These are phyloP conservation scores for Drosophila formosana DNA, from an alignment of 2,888 invertebrate genomes.

Conservation along the genomic window DNA sequence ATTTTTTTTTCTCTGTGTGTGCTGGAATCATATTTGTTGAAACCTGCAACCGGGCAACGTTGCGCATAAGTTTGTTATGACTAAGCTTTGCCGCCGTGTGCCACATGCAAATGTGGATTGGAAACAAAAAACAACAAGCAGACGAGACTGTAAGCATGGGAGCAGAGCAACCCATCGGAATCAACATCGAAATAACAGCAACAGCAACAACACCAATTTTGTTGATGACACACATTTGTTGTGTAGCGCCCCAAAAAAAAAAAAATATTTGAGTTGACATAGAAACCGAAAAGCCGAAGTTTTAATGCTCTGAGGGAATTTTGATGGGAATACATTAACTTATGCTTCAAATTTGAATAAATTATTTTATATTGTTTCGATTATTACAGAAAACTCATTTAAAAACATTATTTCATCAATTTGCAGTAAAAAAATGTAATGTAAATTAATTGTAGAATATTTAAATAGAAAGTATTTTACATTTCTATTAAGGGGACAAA, in stretches of 20 bases:
- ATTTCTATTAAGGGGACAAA: too few species aligned
- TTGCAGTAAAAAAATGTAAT: too few species aligned
- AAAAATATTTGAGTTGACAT: background rate
- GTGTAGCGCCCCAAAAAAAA: slow-evolving; percentile 2
- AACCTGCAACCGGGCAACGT: slow-evolving; percentile 53
- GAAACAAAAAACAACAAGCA: slow-evolving; percentile 10
- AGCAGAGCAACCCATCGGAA: slow-evolving; percentile 27
- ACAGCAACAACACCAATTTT: slow-evolving; percentile 14
- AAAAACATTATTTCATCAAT: too few species aligned
- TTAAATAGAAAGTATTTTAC: too few species aligned
- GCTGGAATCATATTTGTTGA: slow-evolving; percentile 34
- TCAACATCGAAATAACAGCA: slow-evolving; percentile 29
- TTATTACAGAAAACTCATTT: too few species aligned
- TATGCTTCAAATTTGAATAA: background rate
- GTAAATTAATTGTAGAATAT: too few species aligned
- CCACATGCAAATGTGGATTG: slow-evolving; percentile 52
- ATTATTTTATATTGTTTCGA: too few species aligned
- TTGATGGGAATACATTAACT: background rate
- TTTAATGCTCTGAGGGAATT: slow-evolving; percentile 16
- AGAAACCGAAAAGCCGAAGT: slow-evolving; percentile 4
- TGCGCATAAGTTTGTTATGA: slow-evolving; percentile 48
- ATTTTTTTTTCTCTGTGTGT: slow-evolving; percentile 15
- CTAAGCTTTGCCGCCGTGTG: slow-evolving; percentile 39
- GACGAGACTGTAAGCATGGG: slow-evolving; percentile 20
- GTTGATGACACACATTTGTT: slow-evolving; percentile 51